Base-by-base conservation (phyloP, 1,140 invertebrate species). In the Camponotus floridanus region DNA sequence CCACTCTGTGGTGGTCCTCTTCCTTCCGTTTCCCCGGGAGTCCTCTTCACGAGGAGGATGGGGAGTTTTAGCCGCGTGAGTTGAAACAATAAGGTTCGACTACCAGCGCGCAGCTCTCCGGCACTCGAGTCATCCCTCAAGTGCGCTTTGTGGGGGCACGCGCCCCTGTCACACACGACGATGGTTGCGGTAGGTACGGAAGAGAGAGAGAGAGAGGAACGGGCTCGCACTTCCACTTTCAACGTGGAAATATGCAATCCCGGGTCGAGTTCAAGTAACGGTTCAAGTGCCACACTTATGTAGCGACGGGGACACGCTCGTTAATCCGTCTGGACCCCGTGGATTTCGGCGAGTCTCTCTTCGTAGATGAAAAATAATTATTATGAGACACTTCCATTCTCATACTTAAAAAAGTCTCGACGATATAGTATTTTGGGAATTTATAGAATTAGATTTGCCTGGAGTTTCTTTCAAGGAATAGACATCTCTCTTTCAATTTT, bases 141-240 rank as follows among this genome's bases (percentile, higher is more conserved):
- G 93, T 90, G 92, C 79, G 91, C 91, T 94, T 94, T 94, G 93
- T 93, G 90, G 92, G 92, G 91, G 92, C 93, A 94, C 92, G 93
- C 92, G 92, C 92, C 93, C 92, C 88, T 91, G 91, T 91, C 92
- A 73, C 64, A 59, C 64, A 57, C 61, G 81, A 89, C 88, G 88
- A 68, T 78, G 85, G 87, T 91, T 92, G 93, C 91, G 93, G 92
- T 93, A 92, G 55, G 13, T 39, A 73, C 36, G 65, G 55, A 57
- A 11, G n/a, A 59, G 39, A 83, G 84, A 80, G 87, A 71, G 87
- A 64, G 57, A 55, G 78, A 81, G 65, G 76, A 13, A 48, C 36
- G 59, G 59, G 65, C 55, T 45, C 42, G 48, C 71, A 45, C 5
- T 48, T 45, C 42, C 85, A 86, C 84, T 86, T 81, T 15, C 61